Evolutionary conservation across 2,113 vertebrate genomes (phyloP), one percentile per base, ranked within the genome.

Genomic region (Columba livia): DNA sequence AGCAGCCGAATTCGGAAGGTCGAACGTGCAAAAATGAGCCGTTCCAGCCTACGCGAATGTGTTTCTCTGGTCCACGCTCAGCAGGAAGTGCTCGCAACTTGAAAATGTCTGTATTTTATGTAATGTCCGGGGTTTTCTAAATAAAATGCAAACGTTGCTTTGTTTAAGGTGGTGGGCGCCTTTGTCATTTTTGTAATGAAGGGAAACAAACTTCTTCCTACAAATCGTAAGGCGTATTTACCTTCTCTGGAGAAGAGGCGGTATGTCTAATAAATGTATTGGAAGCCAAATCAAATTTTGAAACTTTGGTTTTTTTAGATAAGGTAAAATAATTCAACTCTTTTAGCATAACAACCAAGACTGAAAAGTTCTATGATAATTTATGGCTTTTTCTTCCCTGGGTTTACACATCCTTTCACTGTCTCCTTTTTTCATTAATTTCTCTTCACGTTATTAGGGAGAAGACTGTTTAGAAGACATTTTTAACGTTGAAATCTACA

Each of bases 91-190:
- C 75, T 90, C 64, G 26, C 60, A 81, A 65, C 53, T 79, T 90
- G 61, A 57, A 83, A 66, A 42, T 26, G 4, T 79, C 21, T 60
- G n/a, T n/a, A 3, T 77, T 94, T 44, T 58, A 36, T 47, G 40
- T 88, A 11, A 66, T 14, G 3, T 85, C 64, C 74, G 44, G 18
- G 44, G 17, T 47, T 54, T 78, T 90, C 58, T 19, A 60, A 97
- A 94, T 96, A 89, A 96, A 96, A 77, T 36, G 24, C 65, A n/a
- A 23, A 10, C 21, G 15, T 78, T 83, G 44, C 80, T 81, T 60
- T 57, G 40, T 85, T 88, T 60, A 29, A 70, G 62, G 40, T 42
- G 25, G 10, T 48, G 36, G 6, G 53, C 5, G 18, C 47, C 73
- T 79, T 85, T 48, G 44, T 18, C 36, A 6, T 16, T 89, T 73